Conservation (phyloP, 2,113 vertebrate species). For the Vireo altiloquus region DNA sequence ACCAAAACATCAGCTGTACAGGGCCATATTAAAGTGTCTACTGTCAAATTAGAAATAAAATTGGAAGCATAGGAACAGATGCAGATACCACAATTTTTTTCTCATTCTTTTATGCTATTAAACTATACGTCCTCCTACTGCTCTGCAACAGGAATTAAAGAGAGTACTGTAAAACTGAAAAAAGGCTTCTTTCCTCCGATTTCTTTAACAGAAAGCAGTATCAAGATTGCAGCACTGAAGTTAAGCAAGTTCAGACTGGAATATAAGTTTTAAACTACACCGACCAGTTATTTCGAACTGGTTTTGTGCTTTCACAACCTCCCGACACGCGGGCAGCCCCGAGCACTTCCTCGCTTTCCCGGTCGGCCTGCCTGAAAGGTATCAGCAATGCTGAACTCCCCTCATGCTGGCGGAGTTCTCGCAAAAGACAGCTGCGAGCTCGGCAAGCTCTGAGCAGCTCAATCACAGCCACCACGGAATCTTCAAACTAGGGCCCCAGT, state of each 20-base stretch:
- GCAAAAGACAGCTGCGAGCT: background rate
- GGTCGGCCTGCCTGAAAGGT: rapidly evolving
- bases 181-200: rapidly evolving
- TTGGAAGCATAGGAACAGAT: rapidly evolving
- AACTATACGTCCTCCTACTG: rapidly evolving
- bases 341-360: background rate
- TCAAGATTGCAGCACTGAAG: rapidly evolving
- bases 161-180: background rate
- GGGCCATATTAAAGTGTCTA: background rate
- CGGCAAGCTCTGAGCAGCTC: background rate
- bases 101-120: background rate
- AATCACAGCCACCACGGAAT: background rate
- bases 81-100: background rate
- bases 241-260: background rate
- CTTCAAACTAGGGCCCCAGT: background rate
- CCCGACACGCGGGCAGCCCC: rapidly evolving
- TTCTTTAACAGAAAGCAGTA: background rate
- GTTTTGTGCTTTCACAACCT: background rate
- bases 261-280: background rate
- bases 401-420: rapidly evolving
- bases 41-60: background rate
- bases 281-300: background rate
- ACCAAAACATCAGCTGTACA: background rate
- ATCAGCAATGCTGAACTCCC: rapidly evolving
- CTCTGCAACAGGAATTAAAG: background rate